A percentile compares a stretch with the other conserved stretches of the same genome.
Evolutionary conservation across 2,797 vertebrate species (phyloP).

Genomic region (Arrhamphus sclerolepis): DNA sequence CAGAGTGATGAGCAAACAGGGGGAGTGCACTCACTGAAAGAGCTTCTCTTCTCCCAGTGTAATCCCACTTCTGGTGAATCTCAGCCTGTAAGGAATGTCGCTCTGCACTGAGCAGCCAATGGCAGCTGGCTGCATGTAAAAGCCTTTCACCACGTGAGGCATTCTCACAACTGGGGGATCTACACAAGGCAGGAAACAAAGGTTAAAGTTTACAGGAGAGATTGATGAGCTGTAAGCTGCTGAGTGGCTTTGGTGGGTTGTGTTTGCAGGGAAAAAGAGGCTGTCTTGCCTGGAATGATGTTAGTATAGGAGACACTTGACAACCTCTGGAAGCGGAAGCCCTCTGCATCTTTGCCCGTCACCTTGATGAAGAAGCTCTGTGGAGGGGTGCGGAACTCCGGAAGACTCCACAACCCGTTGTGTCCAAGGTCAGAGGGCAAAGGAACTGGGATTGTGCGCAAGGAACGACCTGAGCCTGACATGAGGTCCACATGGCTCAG

Average conservation of each 20-base stretch:
- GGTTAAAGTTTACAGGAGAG: slow-evolving; percentile 49
- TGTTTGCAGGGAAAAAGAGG: slow-evolving; percentile 9
- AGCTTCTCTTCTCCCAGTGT: slow-evolving; percentile 82
- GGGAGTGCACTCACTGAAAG: slow-evolving; percentile 82
- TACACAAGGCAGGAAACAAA: slow-evolving; percentile 56
- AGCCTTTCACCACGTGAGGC: slow-evolving; percentile 81
- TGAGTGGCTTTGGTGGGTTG: slow-evolving; percentile 24
- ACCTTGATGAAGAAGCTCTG: slow-evolving; percentile 92
- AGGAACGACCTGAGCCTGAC: slow-evolving; percentile 83
- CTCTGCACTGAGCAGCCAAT: slow-evolving; percentile 88
- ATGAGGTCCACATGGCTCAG: slow-evolving; percentile 86
- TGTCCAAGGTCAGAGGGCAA: slow-evolving; percentile 79
- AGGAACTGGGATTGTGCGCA: slow-evolving; percentile 78
- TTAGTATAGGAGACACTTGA: slow-evolving; percentile 92
- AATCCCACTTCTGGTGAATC: slow-evolving; percentile 81
- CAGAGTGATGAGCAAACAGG: slow-evolving; percentile 16
- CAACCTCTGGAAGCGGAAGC: slow-evolving; percentile 89
- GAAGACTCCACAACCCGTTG: slow-evolving; percentile 86
- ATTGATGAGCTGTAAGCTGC: slow-evolving; percentile 62
- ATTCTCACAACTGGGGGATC: slow-evolving; percentile 87
- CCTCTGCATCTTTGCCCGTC: slow-evolving; percentile 86
- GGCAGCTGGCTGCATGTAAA: slow-evolving; percentile 79
- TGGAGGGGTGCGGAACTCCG: slow-evolving; percentile 82
- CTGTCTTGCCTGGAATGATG: slow-evolving; percentile 83
- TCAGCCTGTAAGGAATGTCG: slow-evolving; percentile 86